Evolutionary conservation across 2,113 vertebrate genomes (phyloP), one percentile per base, ranked within the genome.

Genomic region (Clarias magur): DNA sequence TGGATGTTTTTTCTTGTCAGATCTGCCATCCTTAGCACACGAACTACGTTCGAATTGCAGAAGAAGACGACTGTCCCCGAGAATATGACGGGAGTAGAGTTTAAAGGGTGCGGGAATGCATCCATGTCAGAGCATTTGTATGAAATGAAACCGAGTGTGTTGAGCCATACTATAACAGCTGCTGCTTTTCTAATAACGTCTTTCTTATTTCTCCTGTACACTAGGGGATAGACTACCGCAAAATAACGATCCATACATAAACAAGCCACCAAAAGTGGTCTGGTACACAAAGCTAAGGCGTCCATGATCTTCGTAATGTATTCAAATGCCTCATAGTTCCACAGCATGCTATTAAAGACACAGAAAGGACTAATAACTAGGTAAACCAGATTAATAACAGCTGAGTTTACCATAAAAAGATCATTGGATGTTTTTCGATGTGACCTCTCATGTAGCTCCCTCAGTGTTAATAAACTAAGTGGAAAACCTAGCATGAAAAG

Each of bases 191-290:
- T 60, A 54, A 85, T 76, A 4, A 34, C 72, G 53, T 0, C 10
- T n/a, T 59, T 87, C 70, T 76, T 85, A 25, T 27, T 59, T 17
- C 11, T 85, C 75, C 59, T 85, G 86, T 87, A 89, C 0, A 17
- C 63, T 0, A 86, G 84, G 19, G 86, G 80, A 56, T 84, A 63
- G n/a, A 88, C 63, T 23, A 88, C 86, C 59, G 89, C 88, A 59
- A 87, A 65, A 82, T 87, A 85, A 54, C 63, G 82, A 25, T 89
- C 88, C 53, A 62, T 56, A 72, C 88, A 89, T 8, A 85, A 38
- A 54, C 54, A 89, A 27, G 83, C 23, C 86, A 78, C 72, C 4
- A 87, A 42, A 2, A 88, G 72, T 30, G 83, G 80, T 76, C 86
- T 82, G 25, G 68, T 53, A 23, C 65, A 67, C 23, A 62, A 83